Evolutionary conservation across 2,888 invertebrate species (phyloP), one percentile per base, ranked within the genome.

Genomic region (Eupithecia inturbata): DNA sequence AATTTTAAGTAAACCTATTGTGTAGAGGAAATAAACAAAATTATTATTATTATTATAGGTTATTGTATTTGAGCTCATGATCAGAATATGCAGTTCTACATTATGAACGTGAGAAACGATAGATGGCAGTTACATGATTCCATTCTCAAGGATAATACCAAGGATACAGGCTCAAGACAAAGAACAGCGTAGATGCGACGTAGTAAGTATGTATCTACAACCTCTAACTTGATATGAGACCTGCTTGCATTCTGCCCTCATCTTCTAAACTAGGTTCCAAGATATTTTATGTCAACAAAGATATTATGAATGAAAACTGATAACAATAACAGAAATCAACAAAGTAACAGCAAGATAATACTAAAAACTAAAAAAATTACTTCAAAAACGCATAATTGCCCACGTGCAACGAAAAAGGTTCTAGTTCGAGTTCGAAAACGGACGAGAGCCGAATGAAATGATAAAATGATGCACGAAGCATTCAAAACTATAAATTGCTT

Each of bases 191-290:
- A 60, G 33, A 53, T 63, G 63, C 22, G 57, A 67, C 70, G 41
- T 6, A 49, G 49, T 60, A 1, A 68, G 10, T 36, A n/a, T n/a
- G n/a, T n/a, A 31, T 31, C 31, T 31, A n/a, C 16, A 73, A 73
- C 78, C 77, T 80, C 67, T 68, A 77, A 73, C 68, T 67, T 75
- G 75, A 76, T 77, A 76, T 76, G 49, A 73, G 66, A 75, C 74
- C 62, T 72, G 79, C 68, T 75, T 70, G 71, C 76, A 73, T 77
- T 73, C 63, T 71, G 79, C 70, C 75, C 74, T 69, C 14, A 4
- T 53, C 22, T 53, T 53, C 22, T 53, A 53, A 12, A 26, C 57
- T 26, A 12, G 3, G 53, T 22, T 53, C 9, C 10, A 53, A 22
- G 3, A 53, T 53, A 53, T 22, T 53, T n/a, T 22, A 22, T 22